Conservation (phyloP, 2,797 vertebrate genomes). For the Heterohyrax brucei region DNA sequence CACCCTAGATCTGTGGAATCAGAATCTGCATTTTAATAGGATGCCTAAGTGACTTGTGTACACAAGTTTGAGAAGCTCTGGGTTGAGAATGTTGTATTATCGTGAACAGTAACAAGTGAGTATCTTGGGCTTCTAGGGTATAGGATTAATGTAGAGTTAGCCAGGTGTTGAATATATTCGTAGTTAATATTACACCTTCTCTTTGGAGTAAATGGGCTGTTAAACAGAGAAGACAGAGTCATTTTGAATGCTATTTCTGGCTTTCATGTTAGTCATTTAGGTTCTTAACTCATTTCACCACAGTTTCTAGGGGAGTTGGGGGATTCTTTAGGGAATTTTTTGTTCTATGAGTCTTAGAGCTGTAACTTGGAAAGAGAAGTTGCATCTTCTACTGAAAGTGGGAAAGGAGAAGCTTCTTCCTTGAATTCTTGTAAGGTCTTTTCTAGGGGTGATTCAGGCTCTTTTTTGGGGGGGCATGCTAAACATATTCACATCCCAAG, state of each 20-base stretch:
- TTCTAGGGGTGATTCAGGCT: neutral
- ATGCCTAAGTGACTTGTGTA: neutral
- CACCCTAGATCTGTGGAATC: neutral
- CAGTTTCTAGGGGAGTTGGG: constrained; percentile 59
- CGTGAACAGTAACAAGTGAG: neutral
- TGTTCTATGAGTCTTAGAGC: constrained; percentile 33
- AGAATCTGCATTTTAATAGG: neutral
- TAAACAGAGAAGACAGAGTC: neutral
- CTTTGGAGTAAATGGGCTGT: neutral
- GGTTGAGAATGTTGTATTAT: neutral
- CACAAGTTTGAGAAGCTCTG: neutral
- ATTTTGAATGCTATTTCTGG: constrained; percentile 53
- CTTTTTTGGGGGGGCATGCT: neutral
- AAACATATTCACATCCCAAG: neutral
- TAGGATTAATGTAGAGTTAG: neutral
- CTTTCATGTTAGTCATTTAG: constrained; percentile 67
- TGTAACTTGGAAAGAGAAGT: constrained; percentile 57
- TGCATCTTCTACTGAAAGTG: neutral
- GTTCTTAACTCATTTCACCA: constrained; percentile 59
- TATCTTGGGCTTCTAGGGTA: neutral
- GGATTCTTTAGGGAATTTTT: constrained; percentile 75
- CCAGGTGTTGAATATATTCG: neutral
- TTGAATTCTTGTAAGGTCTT: constrained; percentile 2
- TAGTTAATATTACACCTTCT: neutral
- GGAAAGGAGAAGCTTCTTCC: neutral